These are phyloP conservation scores for Zapus hudsonius DNA, from an alignment of 2,113 vertebrate genomes.

Conservation along the genomic window DNA sequence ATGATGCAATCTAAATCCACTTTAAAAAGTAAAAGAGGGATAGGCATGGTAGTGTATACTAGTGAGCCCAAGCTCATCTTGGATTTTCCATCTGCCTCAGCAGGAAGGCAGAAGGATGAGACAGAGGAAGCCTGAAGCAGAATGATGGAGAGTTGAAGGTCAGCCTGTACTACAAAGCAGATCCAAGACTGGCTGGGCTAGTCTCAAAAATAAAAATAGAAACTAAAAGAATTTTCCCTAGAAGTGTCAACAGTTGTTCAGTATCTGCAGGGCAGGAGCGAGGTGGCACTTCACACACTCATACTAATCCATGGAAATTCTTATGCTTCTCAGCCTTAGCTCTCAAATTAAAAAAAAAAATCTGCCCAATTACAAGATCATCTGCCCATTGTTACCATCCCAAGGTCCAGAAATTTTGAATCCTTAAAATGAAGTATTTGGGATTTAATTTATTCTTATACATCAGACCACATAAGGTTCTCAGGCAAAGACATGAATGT, in stretches of 20 bases:
- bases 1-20: neutral
- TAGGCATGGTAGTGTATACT: neutral
- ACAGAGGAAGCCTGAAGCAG: neutral
- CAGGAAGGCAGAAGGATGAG: neutral
- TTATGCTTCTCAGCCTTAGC: neutral
- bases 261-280: neutral
- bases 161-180: neutral
- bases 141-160: neutral
- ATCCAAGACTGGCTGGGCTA: neutral
- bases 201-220: neutral
- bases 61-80: neutral
- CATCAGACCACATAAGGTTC: neutral
- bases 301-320: neutral
- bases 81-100: neutral
- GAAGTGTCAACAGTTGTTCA: neutral
- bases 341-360: neutral
- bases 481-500: neutral
- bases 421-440: constrained; percentile 1
- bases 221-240: neutral
- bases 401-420: constrained; percentile 10
- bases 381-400: neutral
- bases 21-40: neutral
- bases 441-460: neutral
- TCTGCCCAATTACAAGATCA: neutral
- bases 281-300: neutral